These are phyloP conservation scores for Automeris io DNA, from an alignment of 2,888 invertebrate genomes.

Conservation along the genomic window DNA sequence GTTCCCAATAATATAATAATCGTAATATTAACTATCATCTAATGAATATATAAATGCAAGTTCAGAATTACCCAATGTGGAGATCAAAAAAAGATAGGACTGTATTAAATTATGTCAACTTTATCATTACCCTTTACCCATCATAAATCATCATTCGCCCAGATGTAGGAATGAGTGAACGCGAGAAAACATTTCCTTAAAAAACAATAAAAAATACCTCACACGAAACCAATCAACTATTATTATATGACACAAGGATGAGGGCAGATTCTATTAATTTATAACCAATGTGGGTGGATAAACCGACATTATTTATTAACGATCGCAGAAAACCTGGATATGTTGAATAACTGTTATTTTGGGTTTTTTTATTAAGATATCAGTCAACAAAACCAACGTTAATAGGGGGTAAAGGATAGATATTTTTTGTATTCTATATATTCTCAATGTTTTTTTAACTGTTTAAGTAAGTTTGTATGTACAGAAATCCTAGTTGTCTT, in stretches of 20 bases:
- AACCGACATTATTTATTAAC: constrained; percentile 65
- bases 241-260: constrained; percentile 68
- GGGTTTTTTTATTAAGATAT: constrained; percentile 56
- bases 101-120: constrained; percentile 26
- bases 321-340: constrained; percentile 40
- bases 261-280: constrained; percentile 75
- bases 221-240: constrained; percentile 68
- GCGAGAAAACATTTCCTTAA: constrained; percentile 44
- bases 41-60: no score
- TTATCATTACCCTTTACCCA: constrained; percentile 38
- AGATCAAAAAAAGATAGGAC: no score
- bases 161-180: constrained; percentile 60
- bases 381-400: constrained; percentile 29
- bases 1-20: no score
- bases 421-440: constrained; percentile 6
- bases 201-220: constrained; percentile 72
- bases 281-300: constrained; percentile 76
- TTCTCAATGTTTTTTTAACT: background rate
- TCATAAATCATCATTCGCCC: constrained; percentile 56
- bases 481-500: no score
- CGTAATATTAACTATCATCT: no score
- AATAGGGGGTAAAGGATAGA: constrained; percentile 5
- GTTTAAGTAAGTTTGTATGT: no score
- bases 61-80: no score
- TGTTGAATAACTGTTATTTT: constrained; percentile 56